phyloP scores from a whole-genome alignment of 2,113 vertebrate species.

The Lophotis ruficrista region DNA sequence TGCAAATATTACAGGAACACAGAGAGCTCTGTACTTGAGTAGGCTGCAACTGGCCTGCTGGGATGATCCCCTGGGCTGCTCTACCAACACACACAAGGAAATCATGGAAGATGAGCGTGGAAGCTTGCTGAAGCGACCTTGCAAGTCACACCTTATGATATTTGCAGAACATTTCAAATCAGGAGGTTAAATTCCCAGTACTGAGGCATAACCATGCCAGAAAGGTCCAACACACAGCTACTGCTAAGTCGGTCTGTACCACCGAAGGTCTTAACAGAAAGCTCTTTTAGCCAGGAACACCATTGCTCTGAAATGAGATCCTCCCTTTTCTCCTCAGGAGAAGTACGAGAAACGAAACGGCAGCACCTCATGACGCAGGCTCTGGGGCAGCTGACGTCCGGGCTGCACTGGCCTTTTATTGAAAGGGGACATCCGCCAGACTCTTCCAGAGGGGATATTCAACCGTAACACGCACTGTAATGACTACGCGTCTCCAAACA shows the following conservation, averaged over 20 bases:
- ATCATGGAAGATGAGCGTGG: neutral
- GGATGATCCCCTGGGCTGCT: neutral
- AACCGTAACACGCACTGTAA: neutral
- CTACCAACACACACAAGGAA: neutral
- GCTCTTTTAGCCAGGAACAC: neutral
- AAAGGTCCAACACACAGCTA: neutral
- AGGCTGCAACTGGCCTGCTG: neutral
- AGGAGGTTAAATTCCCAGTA: neutral
- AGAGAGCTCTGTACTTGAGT: neutral
- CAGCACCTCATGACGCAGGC: neutral
- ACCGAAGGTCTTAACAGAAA: neutral
- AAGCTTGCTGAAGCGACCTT: neutral
- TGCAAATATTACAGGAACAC: neutral
- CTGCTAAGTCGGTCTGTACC: neutral
- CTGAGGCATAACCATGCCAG: neutral
- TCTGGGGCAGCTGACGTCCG: neutral
- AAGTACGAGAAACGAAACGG: neutral
- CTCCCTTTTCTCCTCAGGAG: neutral
- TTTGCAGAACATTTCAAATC: neutral
- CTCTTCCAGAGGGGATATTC: neutral
- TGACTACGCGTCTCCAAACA: neutral
- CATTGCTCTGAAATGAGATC: neutral
- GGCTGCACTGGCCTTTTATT: neutral
- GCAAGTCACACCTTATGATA: neutral
- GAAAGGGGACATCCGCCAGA: neutral